These are phyloP conservation scores for Coecobrya sp. DNA, from an alignment of 2,888 invertebrate genomes.

Conservation along the genomic window DNA sequence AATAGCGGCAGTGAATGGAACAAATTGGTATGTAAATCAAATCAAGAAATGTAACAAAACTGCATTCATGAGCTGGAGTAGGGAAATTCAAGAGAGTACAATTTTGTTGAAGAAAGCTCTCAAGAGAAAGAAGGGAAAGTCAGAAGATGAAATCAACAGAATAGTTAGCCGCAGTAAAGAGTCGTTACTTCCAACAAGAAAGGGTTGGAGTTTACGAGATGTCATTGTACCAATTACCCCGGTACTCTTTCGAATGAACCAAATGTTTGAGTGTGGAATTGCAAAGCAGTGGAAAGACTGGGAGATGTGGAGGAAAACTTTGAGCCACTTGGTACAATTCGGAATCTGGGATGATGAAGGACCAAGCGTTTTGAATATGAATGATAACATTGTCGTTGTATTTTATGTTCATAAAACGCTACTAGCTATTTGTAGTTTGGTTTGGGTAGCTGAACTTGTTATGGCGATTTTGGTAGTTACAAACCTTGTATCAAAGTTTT, in stretches of 20 bases:
- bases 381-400: slow-evolving; percentile 37
- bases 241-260: background rate
- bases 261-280: slow-evolving; percentile 34
- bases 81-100: slow-evolving; percentile 16
- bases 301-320: background rate
- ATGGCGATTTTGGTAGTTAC: too few relatives aligned
- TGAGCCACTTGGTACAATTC: background rate
- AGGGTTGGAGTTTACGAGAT: slow-evolving; percentile 4
- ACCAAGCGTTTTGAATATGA: background rate
- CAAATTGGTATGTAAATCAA: too few relatives aligned
- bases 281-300: slow-evolving; percentile 39
- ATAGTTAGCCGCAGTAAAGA: slow-evolving; percentile 6
- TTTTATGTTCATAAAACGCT: slow-evolving; percentile 51
- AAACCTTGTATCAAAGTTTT: too few relatives aligned
- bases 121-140: too few relatives aligned
- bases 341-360: too few relatives aligned
- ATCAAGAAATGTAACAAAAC: slow-evolving; percentile 40
- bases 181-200: background rate
- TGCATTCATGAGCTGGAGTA: slow-evolving; percentile 39
- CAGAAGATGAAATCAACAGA: too few relatives aligned
- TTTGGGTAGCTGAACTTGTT: too few relatives aligned
- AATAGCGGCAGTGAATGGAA: too few relatives aligned
- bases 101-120: too few relatives aligned
- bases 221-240: background rate
- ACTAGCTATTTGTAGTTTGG: too few relatives aligned